Evolutionary conservation across 2,797 vertebrate species (phyloP).

Genomic region (Anguilla marmorata): DNA sequence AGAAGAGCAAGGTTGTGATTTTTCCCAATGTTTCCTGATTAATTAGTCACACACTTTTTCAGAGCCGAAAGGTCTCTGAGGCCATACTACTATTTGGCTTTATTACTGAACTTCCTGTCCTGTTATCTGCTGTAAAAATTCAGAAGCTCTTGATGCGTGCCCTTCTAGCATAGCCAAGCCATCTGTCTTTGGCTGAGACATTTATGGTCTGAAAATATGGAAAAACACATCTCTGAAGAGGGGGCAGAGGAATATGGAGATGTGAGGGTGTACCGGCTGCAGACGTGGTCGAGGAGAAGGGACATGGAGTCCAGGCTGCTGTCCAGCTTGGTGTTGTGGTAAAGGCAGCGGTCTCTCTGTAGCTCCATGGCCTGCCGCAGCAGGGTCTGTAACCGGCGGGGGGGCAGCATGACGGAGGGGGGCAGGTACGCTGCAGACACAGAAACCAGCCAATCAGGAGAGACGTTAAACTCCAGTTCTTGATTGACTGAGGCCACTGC

Average conservation of each 20-base stretch:
- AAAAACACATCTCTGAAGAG: background rate
- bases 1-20: background rate
- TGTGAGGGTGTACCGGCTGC: slow-evolving; percentile 82
- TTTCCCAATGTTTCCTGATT: no score
- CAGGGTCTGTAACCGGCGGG: slow-evolving; percentile 92
- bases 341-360: slow-evolving; percentile 97
- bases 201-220: background rate
- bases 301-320: slow-evolving; percentile 93
- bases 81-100: no score
- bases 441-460: slow-evolving; percentile 17
- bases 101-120: background rate
- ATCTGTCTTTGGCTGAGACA: background rate
- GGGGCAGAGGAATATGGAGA: background rate
- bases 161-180: background rate
- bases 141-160: background rate
- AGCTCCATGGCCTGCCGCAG: slow-evolving; percentile 95
- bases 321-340: slow-evolving; percentile 98
- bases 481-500: background rate
- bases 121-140: background rate
- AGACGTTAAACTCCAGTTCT: slow-evolving; percentile 19
- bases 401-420: slow-evolving; percentile 97
- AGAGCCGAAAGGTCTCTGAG: no score
- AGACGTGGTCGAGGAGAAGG: slow-evolving; percentile 95
- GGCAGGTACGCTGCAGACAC: slow-evolving; percentile 85
- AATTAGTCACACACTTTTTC: no score